Conservation (phyloP, 2,888 invertebrate species). For the Acrobasis suavella region DNA sequence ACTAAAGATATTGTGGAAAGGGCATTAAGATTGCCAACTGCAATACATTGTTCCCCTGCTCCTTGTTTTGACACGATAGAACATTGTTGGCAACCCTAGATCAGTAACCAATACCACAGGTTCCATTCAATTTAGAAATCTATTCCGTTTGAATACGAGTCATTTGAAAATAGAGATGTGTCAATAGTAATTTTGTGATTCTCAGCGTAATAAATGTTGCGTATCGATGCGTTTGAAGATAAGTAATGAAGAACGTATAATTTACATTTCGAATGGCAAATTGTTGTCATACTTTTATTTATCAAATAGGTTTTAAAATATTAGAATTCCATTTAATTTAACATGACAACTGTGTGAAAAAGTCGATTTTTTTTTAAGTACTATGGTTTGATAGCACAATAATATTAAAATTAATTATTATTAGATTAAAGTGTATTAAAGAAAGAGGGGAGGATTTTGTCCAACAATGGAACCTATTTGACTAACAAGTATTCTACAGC, state of each 20-base stretch:
- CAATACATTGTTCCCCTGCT: constrained; percentile 75
- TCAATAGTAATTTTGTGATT: constrained; percentile 42
- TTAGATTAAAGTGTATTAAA: too few relatives aligned
- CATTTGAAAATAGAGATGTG: constrained; percentile 13
- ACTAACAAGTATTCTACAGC: too few relatives aligned
- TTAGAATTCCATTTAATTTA: too few relatives aligned
- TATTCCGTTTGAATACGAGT: constrained; percentile 31
- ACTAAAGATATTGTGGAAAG: constrained; percentile 80
- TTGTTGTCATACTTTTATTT: constrained; percentile 42
- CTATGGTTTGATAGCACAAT: too few relatives aligned
- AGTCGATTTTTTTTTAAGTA: too few relatives aligned
- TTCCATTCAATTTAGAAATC: constrained; percentile 31
- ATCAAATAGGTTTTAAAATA: constrained; percentile 5
- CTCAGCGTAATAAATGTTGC: constrained; percentile 77
- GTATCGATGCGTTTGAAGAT: constrained; percentile 81
- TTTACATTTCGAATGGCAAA: constrained; percentile 65
- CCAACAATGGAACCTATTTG: too few relatives aligned
- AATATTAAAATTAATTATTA: too few relatives aligned
- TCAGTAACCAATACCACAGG: constrained; percentile 30
- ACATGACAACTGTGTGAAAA: too few relatives aligned
- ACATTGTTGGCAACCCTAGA: constrained; percentile 55
- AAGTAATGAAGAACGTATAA: constrained; percentile 78
- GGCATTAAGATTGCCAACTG: constrained; percentile 81
- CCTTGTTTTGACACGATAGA: constrained; percentile 81
- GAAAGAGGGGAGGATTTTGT: too few relatives aligned